These are phyloP conservation scores for Istiophorus platypterus DNA, from an alignment of 2,113 vertebrate genomes.

Conservation along the genomic window DNA sequence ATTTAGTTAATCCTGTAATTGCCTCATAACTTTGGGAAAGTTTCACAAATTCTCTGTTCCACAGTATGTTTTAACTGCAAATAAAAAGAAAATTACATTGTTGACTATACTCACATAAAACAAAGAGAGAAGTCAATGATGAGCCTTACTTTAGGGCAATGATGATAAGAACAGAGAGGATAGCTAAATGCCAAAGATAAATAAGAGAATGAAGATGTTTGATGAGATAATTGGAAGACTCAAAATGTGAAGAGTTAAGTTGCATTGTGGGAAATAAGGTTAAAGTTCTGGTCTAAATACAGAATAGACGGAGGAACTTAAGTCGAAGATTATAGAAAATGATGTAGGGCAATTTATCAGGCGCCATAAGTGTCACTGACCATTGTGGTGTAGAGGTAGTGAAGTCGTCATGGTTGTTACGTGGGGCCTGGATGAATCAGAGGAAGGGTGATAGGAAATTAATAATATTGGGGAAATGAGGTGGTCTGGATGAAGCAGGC, in stretches of 20 bases:
- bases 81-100: neutral
- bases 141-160: neutral
- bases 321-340: constrained; percentile 49
- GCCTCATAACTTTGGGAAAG: neutral
- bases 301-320: constrained; percentile 45
- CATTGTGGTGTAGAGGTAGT: constrained; percentile 40
- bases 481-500: constrained; percentile 69
- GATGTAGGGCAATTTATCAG: constrained; percentile 62
- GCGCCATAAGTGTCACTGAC: constrained; percentile 65
- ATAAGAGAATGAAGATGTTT: constrained; percentile 12
- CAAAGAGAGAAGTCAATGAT: neutral
- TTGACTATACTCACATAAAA: neutral
- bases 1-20: neutral
- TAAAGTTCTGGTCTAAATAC: constrained; percentile 50
- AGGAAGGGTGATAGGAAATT: constrained; percentile 73
- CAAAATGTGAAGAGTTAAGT: constrained; percentile 6
- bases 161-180: neutral
- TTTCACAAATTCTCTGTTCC: neutral
- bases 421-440: constrained; percentile 74
- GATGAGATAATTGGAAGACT: constrained; percentile 7
- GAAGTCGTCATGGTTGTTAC: constrained; percentile 57
- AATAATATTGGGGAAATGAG: constrained; percentile 78
- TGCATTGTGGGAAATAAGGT: constrained; percentile 37
- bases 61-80: neutral
- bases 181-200: neutral